These are phyloP conservation scores for Solenopsis invicta DNA, from an alignment of 1,140 invertebrate species.

Conservation along the genomic window DNA sequence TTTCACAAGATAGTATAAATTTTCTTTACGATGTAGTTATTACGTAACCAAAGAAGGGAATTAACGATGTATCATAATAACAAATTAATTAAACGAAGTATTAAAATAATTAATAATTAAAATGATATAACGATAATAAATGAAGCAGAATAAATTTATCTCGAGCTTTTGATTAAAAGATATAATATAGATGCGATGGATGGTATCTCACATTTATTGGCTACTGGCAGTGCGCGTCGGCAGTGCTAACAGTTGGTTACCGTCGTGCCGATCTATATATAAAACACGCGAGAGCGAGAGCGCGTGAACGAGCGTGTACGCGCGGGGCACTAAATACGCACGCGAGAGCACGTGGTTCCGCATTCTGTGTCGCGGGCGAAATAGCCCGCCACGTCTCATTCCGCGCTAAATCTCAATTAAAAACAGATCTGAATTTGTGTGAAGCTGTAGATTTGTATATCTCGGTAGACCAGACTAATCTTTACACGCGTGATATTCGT, in stretches of 20 bases:
- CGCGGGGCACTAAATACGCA: slow-evolving; percentile 4
- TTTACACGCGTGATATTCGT: slow-evolving; percentile 50
- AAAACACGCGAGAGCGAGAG: slow-evolving; percentile 18
- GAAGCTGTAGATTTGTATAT: slow-evolving; percentile 19
- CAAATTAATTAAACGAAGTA: not conserved
- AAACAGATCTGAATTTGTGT: slow-evolving; percentile 36
- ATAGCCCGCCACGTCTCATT: slow-evolving; percentile 30
- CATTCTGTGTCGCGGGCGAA: slow-evolving; percentile 53
- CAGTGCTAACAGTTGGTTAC: slow-evolving; percentile 55
- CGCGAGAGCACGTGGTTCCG: slow-evolving; percentile 59
- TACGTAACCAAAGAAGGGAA: not conserved
- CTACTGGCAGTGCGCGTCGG: not conserved
- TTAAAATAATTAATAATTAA: slow-evolving; percentile 7
- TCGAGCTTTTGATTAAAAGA: not conserved
- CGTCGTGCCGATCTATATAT: slow-evolving; percentile 46
- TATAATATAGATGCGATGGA: not conserved
- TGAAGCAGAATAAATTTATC: not conserved
- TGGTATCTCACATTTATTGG: slow-evolving; percentile 27
- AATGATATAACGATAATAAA: not conserved
- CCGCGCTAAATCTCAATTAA: slow-evolving; percentile 58
- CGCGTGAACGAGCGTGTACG: slow-evolving; percentile 39
- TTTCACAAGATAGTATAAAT: not conserved
- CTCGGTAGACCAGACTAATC: slow-evolving; percentile 23
- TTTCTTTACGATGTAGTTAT: not conserved
- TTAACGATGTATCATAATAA: not conserved